Evolutionary conservation across 2,888 invertebrate species (phyloP), one percentile per base, ranked within the genome.

Genomic region (Pseudolycoriella hygida): DNA sequence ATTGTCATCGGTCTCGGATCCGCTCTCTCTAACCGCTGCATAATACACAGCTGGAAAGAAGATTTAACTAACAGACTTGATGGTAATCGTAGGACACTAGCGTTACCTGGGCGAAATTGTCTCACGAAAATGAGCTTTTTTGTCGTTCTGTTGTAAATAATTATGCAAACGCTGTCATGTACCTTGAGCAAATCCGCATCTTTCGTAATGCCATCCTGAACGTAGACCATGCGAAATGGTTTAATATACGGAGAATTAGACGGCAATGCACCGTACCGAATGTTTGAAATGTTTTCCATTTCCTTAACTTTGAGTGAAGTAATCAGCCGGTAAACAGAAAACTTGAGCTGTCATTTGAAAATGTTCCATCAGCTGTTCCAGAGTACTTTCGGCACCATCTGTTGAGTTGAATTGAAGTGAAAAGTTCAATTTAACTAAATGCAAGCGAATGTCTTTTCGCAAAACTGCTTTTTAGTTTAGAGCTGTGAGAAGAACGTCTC

Each of bases 101-200:
- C n/a, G n/a, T n/a, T 57, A 80, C 82, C 82, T 56, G 94, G 92
- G 49, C 94, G 74, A 59, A 96, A 96, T 64, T 96, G 94, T 56
- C 80, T 82, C 0, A 96, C 94, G 56, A 92, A 77, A 1, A 93
- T 68, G 50, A 96, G 68, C 39, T 77, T 80, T 50, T 82, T 76
- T 47, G 82, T 68, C 4, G 77, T 74, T 17, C 72, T 70, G 60
- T 96, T 92, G 61, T 76, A 90, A 1, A 93, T 69, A 10, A 96
- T 65, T 45, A 92, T 78, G 15, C 80, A 75, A 3, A 94, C 93
- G 62, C 92, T 89, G 61, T 87, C 82, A 59, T 89, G 88, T 0
- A 82, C 76, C 56, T 76, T 76, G 44, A 87, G 66, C 12, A 88
- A 67, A 59, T 92, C 90, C 90, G 90, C 90, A 34, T 71, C 71